phyloP scores from a whole-genome alignment of 2,113 vertebrate species.

The Rhombomys opimus region DNA sequence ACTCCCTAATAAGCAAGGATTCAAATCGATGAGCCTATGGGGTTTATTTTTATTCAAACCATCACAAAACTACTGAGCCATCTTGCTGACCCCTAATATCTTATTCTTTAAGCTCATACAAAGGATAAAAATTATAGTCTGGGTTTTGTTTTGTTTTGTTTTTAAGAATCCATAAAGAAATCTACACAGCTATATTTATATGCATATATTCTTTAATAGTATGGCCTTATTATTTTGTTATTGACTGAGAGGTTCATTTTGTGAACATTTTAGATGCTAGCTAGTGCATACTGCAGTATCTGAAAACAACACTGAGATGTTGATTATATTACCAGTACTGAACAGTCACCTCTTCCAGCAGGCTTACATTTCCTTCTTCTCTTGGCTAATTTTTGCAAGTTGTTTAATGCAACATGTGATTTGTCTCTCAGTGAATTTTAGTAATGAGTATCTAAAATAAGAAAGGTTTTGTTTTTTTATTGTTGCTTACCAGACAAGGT shows the following conservation, averaged over 20 bases:
- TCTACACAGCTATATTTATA: not conserved
- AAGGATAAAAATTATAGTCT: not conserved
- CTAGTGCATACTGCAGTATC: not conserved
- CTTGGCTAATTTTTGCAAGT: not conserved
- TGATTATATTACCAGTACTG: constrained; percentile 34
- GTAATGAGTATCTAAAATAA: constrained; percentile 38
- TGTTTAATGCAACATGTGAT: not conserved
- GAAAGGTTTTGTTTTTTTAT: not conserved
- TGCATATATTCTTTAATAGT: not conserved
- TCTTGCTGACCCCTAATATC: not conserved
- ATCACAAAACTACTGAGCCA: not conserved
- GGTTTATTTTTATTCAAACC: not conserved
- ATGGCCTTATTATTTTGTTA: not conserved
- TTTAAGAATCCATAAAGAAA: not conserved
- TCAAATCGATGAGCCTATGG: not conserved
- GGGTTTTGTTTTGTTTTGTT: not conserved
- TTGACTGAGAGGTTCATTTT: not conserved
- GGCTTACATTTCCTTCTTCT: constrained; percentile 8
- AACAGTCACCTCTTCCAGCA: not conserved
- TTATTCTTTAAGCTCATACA: not conserved
- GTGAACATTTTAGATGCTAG: not conserved
- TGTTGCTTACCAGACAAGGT: constrained; percentile 4
- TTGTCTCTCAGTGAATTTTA: constrained; percentile 33
- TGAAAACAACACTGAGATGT: constrained; percentile 31
- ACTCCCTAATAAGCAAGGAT: not conserved